These are phyloP conservation scores for Mirza zaza DNA, from an alignment of 2,113 vertebrate genomes.

Conservation along the genomic window DNA sequence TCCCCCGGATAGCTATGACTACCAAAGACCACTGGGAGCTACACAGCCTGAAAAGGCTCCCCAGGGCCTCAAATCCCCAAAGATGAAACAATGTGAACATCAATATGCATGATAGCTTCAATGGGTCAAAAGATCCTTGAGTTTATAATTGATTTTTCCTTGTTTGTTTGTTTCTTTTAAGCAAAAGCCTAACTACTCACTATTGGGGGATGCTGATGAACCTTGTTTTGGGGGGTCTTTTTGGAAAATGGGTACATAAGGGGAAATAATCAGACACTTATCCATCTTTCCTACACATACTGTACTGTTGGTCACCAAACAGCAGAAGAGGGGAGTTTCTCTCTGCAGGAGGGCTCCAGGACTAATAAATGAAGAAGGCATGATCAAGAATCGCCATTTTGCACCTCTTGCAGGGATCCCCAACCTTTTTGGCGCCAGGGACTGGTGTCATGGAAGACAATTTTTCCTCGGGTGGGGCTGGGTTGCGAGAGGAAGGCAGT, in stretches of 20 bases:
- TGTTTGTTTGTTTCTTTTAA: too few relatives aligned
- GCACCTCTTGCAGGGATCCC: background rate
- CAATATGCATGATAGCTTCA: too few relatives aligned
- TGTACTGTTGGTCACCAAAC: background rate
- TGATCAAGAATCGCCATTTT: background rate
- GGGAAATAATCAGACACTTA: background rate
- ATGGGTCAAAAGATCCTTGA: background rate
- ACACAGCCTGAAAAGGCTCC: background rate
- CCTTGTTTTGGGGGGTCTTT: background rate
- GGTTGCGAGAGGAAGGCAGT: too few relatives aligned
- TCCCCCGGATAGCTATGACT: background rate
- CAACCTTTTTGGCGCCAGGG: too few relatives aligned
- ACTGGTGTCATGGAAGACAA: too few relatives aligned
- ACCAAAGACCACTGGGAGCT: background rate
- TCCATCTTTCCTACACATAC: background rate
- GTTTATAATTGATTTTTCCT: background rate
- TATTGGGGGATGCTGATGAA: background rate
- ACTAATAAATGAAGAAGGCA: background rate
- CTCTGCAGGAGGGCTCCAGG: background rate
- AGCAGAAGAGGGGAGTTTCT: background rate
- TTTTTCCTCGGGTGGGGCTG: too few relatives aligned
- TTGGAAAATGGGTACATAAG: background rate
- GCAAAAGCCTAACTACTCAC: background rate
- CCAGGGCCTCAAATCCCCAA: background rate
- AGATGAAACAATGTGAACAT: background rate